phyloP scores from a whole-genome alignment of 2,888 invertebrate genomes.

The Patella depressa region DNA sequence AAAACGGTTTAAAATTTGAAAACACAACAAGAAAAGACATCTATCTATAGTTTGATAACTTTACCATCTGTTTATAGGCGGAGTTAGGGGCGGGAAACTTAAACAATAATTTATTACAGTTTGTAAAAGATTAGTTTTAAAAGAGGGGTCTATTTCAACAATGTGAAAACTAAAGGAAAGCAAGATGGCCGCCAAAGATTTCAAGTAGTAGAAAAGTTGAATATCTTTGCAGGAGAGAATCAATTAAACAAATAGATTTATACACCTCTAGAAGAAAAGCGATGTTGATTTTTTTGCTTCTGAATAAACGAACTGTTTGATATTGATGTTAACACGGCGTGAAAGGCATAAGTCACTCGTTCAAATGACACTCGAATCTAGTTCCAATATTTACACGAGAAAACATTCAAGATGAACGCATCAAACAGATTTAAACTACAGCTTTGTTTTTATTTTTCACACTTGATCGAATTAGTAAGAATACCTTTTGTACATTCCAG shows the following conservation, averaged over 20 bases:
- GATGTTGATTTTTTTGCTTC: background rate
- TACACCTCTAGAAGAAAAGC: background rate
- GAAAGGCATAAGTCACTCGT: constrained; percentile 7
- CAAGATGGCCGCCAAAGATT: too few relatives aligned
- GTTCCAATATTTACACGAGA: background rate
- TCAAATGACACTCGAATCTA: background rate
- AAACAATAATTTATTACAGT: background rate
- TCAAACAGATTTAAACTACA: constrained; percentile 3
- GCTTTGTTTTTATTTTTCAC: background rate
- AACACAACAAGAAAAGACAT: too few relatives aligned
- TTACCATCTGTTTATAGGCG: constrained; percentile 1
- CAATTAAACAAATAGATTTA: constrained; percentile 5
- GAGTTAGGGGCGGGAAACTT: constrained; percentile 5
- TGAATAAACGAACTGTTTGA: background rate
- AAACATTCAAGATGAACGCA: background rate
- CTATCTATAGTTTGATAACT: background rate
- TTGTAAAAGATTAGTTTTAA: background rate
- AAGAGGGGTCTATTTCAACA: background rate
- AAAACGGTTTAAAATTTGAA: too few relatives aligned
- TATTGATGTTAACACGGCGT: constrained; percentile 2
- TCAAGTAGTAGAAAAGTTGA: background rate
- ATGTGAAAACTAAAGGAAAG: too few relatives aligned
- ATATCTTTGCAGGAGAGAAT: constrained; percentile 4
- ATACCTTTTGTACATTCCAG: too few relatives aligned
- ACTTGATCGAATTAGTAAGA: too few relatives aligned